A percentile compares a stretch with the other conserved stretches of the same genome.
phyloP scores from a whole-genome alignment of 2,888 invertebrate genomes.

The Didymodactylos carnosus region DNA sequence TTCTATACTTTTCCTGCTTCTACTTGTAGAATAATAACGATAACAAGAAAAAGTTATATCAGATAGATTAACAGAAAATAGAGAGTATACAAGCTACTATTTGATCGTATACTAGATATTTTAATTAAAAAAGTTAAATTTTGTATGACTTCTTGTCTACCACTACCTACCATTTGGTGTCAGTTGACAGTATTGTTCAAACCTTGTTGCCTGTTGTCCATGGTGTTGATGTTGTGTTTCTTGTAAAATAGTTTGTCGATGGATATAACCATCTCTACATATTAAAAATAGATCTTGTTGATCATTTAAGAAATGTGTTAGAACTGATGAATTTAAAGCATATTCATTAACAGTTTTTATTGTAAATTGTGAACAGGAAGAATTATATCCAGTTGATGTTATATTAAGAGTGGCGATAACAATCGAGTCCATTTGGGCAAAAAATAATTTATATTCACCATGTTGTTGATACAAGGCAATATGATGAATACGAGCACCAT shows the following conservation, averaged over 20 bases:
- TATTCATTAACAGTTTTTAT: neutral
- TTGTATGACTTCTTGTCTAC: no score
- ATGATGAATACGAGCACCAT: neutral
- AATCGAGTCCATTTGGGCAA: neutral
- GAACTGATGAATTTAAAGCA: neutral
- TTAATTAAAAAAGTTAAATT: no score
- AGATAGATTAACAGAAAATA: no score
- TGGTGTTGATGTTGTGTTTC: neutral
- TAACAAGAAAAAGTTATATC: no score
- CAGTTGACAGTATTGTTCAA: neutral
- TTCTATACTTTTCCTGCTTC: no score
- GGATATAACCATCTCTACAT: neutral
- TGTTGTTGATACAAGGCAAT: neutral
- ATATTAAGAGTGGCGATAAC: neutral
- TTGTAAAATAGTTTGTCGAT: neutral
- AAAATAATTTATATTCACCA: neutral
- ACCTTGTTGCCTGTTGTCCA: neutral
- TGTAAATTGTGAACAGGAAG: neutral
- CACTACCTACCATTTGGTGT: neutral
- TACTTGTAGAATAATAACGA: no score
- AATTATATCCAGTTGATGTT: neutral
- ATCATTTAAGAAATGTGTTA: neutral
- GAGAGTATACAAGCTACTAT: no score
- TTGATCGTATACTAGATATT: no score
- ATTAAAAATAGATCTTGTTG: neutral